Conservation (phyloP, 1,140 invertebrate genomes). For the Lysiphlebus fabarum region DNA sequence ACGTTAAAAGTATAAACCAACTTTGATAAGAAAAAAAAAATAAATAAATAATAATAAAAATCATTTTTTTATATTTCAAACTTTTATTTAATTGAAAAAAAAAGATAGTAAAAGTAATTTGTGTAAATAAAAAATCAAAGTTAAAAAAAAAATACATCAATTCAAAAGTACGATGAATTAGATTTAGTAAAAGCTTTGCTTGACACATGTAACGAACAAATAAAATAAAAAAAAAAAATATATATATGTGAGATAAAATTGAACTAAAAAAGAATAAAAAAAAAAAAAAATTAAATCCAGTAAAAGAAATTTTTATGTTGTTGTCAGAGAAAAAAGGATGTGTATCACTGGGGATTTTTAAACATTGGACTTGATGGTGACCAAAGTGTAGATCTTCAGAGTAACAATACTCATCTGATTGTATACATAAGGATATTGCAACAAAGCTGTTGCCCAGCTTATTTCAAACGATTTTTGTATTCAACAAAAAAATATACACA, state of each 20-base stretch:
- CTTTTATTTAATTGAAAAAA: neutral
- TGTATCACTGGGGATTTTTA: constrained; percentile 36
- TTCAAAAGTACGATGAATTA: neutral
- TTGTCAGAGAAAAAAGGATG: constrained; percentile 30
- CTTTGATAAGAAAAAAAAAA: constrained; percentile 1
- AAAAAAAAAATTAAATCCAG: constrained; percentile 27
- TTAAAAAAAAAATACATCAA: too few relatives aligned
- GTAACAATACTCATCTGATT: constrained; percentile 3
- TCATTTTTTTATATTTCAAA: neutral
- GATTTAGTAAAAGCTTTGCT: neutral
- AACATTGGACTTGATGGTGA: constrained; percentile 33
- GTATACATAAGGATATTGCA: constrained; percentile 28
- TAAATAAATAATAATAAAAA: neutral
- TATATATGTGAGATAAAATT: constrained; percentile 1
- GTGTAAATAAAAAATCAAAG: neutral
- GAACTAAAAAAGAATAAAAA: constrained; percentile 4
- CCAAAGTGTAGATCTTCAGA: constrained; percentile 12
- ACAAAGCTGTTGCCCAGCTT: neutral
- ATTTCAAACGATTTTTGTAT: constrained; percentile 12
- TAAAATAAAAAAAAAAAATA: neutral
- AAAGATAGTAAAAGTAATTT: too few relatives aligned
- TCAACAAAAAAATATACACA: neutral
- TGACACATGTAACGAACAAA: neutral
- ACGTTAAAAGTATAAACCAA: constrained; percentile 16
- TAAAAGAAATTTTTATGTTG: constrained; percentile 31